Evolutionary conservation across 2,113 vertebrate species (phyloP).

Genomic region (Malaclemys terrapin): DNA sequence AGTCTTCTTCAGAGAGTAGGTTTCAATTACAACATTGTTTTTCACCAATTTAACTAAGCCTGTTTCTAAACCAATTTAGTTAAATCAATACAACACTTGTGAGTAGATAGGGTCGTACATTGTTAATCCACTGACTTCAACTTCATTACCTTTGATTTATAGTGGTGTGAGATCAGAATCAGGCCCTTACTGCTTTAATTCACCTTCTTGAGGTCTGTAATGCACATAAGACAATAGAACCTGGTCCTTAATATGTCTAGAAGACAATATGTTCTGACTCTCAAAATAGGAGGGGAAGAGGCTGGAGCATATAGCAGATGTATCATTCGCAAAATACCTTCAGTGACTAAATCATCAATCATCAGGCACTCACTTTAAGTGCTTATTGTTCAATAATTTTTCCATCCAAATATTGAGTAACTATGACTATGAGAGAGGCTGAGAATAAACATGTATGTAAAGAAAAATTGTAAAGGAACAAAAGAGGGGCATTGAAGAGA

Average conservation of each 20-base stretch:
- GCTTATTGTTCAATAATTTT: background rate
- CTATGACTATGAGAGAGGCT: background rate
- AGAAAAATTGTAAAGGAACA: background rate
- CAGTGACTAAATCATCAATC: slow-evolving; percentile 57
- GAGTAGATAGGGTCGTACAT: background rate
- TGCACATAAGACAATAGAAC: background rate
- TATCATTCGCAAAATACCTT: slow-evolving; percentile 20
- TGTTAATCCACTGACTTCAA: background rate
- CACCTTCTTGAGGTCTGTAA: background rate
- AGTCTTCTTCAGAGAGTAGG: background rate
- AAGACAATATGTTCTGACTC: background rate
- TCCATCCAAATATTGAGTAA: background rate
- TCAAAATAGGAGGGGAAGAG: background rate
- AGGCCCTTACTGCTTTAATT: background rate
- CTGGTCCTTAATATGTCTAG: background rate
- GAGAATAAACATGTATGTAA: background rate
- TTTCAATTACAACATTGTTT: background rate
- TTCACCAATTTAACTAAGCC: background rate
- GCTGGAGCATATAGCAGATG: background rate
- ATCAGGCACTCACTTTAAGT: background rate
- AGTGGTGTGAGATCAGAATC: background rate
- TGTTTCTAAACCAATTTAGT: background rate
- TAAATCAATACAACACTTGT: background rate
- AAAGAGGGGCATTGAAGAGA: background rate
- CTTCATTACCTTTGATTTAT: background rate